Evolutionary conservation across 2,797 vertebrate species (phyloP), one percentile per base, ranked within the genome.

Genomic region (Poecilia wingei): DNA sequence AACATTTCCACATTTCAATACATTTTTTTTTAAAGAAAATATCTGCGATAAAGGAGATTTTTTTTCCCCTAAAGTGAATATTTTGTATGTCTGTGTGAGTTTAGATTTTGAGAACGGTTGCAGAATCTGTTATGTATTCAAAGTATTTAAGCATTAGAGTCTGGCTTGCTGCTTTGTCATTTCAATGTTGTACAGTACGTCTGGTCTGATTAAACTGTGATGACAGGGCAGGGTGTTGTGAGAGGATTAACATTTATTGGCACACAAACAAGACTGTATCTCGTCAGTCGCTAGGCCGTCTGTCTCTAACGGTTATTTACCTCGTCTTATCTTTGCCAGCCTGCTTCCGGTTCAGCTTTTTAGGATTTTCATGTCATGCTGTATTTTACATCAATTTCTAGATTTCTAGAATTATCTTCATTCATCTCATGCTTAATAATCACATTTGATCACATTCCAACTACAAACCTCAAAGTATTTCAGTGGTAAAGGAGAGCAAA

Each of bases 181-280:
- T 81, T 6, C 79, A 39, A 33, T 51, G 7, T 28, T 68, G 47
- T 55, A 69, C 16, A 25, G 51, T 25, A 18, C 69, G 74, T 78
- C 47, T 28, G 0, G 55, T 81, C 80, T 90, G 86, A 94, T 94
- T 93, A 93, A 93, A 92, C 59, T 22, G 89, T 80, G 92, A 90
- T 89, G 94, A 95, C 89, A 92, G 74, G 80, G 78, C 76, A 68
- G 36, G 55, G 45, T 66, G 36, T 46, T 77, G 74, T 64, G 81
- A 89, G 79, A 57, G 61, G 73, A 73, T 84, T 64, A 46, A 79
- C 87, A 79, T 43, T 51, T 76, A 87, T 80, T 39, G 4, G 59
- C 70, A 66, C 74, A 82, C 87, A 91, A 91, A 89, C 87, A 92
- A 75, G 41, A 20, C 49, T 33, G 61, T 16, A 57, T 81, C 80